Base-by-base conservation (phyloP, 1,140 invertebrate species). In the Teleopsis dalmanni region DNA sequence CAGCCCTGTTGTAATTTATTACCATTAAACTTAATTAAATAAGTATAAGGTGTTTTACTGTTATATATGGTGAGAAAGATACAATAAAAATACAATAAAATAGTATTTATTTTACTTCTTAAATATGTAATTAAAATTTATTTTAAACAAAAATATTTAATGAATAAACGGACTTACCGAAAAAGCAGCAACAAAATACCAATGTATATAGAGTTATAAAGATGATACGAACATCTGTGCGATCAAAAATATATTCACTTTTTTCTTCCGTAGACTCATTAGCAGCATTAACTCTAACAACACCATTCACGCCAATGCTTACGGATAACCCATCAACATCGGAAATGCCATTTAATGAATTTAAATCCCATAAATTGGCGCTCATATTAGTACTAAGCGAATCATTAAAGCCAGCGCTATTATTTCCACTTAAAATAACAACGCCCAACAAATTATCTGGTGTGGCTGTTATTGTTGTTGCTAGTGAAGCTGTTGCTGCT, bases 161-260 rank as follows among this genome's bases (percentile, higher is more conserved):
- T n/a, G n/a, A n/a, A n/a, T n/a, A n/a, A n/a, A n/a, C n/a, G n/a
- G n/a, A 76, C 78, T 81, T 53, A 81, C 79, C 79, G 51, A 81
- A 78, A 57, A 81, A 79, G 50, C 79, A 81, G 47, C 73, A 75
- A 58, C 76, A 74, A 59, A 81, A 81, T 3, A 81, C 79, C 43
- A 81, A 60, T 0, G 76, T 73, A 60, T 81, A 81, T 7, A 81
- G 61, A 0, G 68, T 73, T 45, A 80, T 76, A 59, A 81, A 80
- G 46, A 80, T 74, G 14, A 74, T 63, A 51, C 74, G 72, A 13
- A 81, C 70, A 44, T 80, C 76, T 27, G 67, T 70, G 37, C 78
- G 70, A 62, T 81, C 78, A 50, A 78, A 80, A 31, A 79, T 78
- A 53, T 78, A 80, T 25, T 78, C 75, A 27, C 57, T 57, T 37